A percentile compares a stretch with the other conserved stretches of the same genome.
These are phyloP conservation scores for Drosophila busckii DNA, from an alignment of 1,140 invertebrate species.

Conservation along the genomic window DNA sequence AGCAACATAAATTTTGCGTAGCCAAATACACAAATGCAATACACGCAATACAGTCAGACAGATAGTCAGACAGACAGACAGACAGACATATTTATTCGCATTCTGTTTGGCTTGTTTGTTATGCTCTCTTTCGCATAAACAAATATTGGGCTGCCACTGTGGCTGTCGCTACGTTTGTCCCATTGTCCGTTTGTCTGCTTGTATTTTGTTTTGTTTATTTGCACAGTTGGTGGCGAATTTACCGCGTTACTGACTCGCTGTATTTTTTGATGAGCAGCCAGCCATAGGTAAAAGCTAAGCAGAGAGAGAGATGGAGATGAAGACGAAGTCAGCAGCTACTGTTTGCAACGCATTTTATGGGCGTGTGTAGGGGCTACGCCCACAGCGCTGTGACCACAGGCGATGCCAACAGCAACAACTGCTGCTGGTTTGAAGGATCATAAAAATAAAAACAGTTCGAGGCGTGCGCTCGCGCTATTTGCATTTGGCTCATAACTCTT, in stretches of 20 bases:
- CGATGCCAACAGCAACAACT: conserved; percentile 3
- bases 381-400: conserved; percentile 4
- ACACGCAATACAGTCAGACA: neutral
- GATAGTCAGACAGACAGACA: conserved; percentile 1
- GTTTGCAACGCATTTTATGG: conserved; percentile 5
- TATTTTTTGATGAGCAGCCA: too few relatives aligned
- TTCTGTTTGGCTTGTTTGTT: conserved; percentile 42
- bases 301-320: neutral
- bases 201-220: conserved; percentile 47
- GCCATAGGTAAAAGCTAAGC: too few relatives aligned
- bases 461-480: conserved; percentile 56
- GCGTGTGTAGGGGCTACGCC: neutral
- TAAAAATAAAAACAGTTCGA: conserved; percentile 49
- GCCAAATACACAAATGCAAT: conserved; percentile 1
- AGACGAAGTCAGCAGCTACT: conserved; percentile 6
- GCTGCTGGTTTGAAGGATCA: conserved; percentile 22
- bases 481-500: conserved; percentile 76
- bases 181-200: conserved; percentile 1
- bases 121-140: conserved; percentile 52
- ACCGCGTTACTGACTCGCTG: conserved; percentile 24
- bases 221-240: conserved; percentile 69
- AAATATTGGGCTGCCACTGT: conserved; percentile 43
- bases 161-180: neutral
- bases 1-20: too few relatives aligned
- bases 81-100: conserved; percentile 16